phyloP scores from a whole-genome alignment of 2,888 invertebrate genomes.

The Drosophila fulvimacula region DNA sequence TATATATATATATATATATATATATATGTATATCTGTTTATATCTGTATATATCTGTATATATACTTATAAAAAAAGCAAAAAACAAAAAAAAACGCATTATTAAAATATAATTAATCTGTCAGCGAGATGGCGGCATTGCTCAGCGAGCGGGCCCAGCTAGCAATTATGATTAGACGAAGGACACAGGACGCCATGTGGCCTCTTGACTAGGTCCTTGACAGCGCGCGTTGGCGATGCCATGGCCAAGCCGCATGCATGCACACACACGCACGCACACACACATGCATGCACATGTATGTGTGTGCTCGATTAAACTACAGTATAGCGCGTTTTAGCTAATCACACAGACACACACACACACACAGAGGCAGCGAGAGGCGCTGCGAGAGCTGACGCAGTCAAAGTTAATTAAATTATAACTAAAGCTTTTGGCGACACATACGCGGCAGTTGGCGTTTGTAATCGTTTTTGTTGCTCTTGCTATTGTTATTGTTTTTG shows the following conservation, averaged over 20 bases:
- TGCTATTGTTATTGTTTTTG: slow-evolving; percentile 29
- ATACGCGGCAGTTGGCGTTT: slow-evolving; percentile 54
- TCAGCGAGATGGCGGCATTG: slow-evolving; percentile 36
- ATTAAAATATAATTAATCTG: slow-evolving; percentile 74
- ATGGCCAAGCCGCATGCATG: slow-evolving; percentile 34
- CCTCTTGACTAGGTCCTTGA: slow-evolving; percentile 49
- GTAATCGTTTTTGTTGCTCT: slow-evolving; percentile 16
- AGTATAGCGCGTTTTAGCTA: slow-evolving; percentile 48
- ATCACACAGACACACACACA: slow-evolving; percentile 49
- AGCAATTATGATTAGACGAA: slow-evolving; percentile 63
- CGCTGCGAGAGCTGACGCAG: slow-evolving; percentile 44
- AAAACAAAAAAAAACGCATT: slow-evolving; percentile 44
- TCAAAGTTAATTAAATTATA: slow-evolving; percentile 77
- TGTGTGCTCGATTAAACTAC: slow-evolving; percentile 57
- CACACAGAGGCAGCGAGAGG: not conserved
- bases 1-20: not conserved
- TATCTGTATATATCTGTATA: not conserved
- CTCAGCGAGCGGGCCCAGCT: slow-evolving; percentile 43
- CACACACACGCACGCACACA: not conserved
- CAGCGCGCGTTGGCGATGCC: slow-evolving; percentile 34
- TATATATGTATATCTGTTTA: no score
- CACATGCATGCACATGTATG: slow-evolving; percentile 6
- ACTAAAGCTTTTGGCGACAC: slow-evolving; percentile 66
- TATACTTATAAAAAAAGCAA: slow-evolving; percentile 21
- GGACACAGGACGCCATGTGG: slow-evolving; percentile 31